Percentiles rank a stretch among this genome's conserved stretches.
phyloP scores from a whole-genome alignment of 2,888 invertebrate genomes.

The Osmoderma eremita region DNA sequence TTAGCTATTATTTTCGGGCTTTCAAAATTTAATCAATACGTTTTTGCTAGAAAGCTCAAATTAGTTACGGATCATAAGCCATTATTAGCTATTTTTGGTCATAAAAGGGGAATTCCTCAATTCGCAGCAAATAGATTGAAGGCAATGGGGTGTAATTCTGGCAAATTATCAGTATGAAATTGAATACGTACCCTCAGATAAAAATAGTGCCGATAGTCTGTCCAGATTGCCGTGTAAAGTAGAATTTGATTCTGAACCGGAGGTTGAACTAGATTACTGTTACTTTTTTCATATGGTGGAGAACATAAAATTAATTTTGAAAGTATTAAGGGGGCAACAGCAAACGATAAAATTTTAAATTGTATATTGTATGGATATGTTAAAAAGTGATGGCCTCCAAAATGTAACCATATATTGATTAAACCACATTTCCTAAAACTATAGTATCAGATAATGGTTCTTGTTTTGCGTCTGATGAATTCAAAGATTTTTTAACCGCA shows the following conservation, averaged over 20 bases:
- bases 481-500: too few relatives aligned
- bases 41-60: slow-evolving; percentile 56
- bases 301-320: too few relatives aligned
- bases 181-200: slow-evolving; percentile 44
- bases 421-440: too few relatives aligned
- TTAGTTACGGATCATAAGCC: slow-evolving; percentile 56
- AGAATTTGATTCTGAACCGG: slow-evolving; percentile 2
- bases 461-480: too few relatives aligned
- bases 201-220: slow-evolving; percentile 49
- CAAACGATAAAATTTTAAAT: too few relatives aligned
- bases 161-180: slow-evolving; percentile 46
- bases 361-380: too few relatives aligned
- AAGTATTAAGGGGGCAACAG: too few relatives aligned
- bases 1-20: slow-evolving; percentile 46
- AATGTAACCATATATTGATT: too few relatives aligned
- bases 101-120: slow-evolving; percentile 52
- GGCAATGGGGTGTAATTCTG: slow-evolving; percentile 46
- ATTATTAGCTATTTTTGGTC: slow-evolving; percentile 52
- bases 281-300: neutral
- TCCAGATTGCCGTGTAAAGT: slow-evolving; percentile 42
- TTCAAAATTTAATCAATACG: slow-evolving; percentile 56
- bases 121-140: slow-evolving; percentile 53
- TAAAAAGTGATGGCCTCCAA: too few relatives aligned
- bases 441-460: too few relatives aligned
- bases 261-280: slow-evolving; percentile 8